Evolutionary conservation across 2,797 vertebrate species (phyloP), one percentile per base, ranked within the genome.

Genomic region (Melanotaenia nigrans): DNA sequence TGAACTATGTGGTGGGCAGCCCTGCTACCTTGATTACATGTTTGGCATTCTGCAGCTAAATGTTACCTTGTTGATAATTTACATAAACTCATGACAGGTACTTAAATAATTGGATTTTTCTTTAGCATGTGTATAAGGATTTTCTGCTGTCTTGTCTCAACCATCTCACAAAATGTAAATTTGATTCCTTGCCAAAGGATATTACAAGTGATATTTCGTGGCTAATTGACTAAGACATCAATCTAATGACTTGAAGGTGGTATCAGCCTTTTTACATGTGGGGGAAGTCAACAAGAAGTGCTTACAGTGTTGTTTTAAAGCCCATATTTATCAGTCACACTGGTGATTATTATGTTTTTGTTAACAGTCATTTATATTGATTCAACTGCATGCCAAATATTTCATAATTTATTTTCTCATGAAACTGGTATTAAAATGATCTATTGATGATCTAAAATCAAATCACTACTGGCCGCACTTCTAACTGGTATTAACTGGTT

Each of bases 1-100:
- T 68, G 42, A 86, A 79, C 77, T 81, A 80, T 71, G 75, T 91
- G 85, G 87, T 86, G 66, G 71, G 77, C 20, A 54, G 81, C 81
- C 82, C 82, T 75, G 70, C 54, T 78, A 54, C 77, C 68, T 24
- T 49, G 38, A 73, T 77, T 58, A 47, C 30, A 32, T 55, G 40
- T 9, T 12, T 71, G 64, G 62, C n/a, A 4, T 25, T 68, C 47
- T 71, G 71, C 25, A 53, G 54, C 30, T 5, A 30, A 40, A 5
- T 56, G 56, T 36, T 38, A 74, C 33, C 2, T 14, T 28, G 22
- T 14, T 4, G 53, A 25, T 6, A 16, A 30, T 30, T 55, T 14
- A 14, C 3, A 6, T 16, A 55, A 30, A 13, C 24, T 4, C 22
- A 25, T 28, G 20, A 53, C 25, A 25, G 51, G 14, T 54, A 54